A percentile compares a stretch with the other conserved stretches of the same genome.
These are phyloP conservation scores for Gnathonemus echidnorhynchus DNA, from an alignment of 2,113 vertebrate genomes.

Conservation along the genomic window DNA sequence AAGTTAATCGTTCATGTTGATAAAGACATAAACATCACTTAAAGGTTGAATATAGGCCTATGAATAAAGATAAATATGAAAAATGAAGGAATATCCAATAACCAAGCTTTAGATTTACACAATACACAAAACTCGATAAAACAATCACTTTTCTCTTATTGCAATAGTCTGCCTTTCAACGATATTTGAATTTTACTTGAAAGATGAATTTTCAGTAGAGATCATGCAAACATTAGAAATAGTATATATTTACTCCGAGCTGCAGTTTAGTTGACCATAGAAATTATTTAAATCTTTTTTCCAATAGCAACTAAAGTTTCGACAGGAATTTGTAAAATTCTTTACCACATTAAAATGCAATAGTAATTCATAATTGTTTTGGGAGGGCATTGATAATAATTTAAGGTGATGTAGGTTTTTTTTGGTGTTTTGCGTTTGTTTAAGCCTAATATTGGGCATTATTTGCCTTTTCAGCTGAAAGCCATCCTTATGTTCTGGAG, in stretches of 20 bases:
- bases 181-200: not conserved
- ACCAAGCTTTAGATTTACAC: not conserved
- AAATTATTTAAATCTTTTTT: not conserved
- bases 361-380: not conserved
- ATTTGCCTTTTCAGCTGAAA: not conserved
- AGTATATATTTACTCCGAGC: not conserved
- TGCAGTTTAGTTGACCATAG: not conserved
- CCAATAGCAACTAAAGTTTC: not conserved
- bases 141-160: not conserved
- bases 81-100: not conserved
- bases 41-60: not conserved
- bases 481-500: not conserved
- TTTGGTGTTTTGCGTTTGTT: not conserved
- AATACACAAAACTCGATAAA: not conserved
- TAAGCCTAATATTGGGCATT: not conserved
- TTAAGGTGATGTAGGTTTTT: not conserved
- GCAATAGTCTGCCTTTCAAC: not conserved
- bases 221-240: not conserved
- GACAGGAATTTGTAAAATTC: not conserved
- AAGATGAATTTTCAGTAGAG: not conserved
- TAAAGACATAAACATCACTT: not conserved
- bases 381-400: not conserved
- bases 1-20: not conserved
- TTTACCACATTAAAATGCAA: not conserved
- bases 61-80: not conserved